phyloP scores from a whole-genome alignment of 2,113 vertebrate species.

The Brachirus orientalis region DNA sequence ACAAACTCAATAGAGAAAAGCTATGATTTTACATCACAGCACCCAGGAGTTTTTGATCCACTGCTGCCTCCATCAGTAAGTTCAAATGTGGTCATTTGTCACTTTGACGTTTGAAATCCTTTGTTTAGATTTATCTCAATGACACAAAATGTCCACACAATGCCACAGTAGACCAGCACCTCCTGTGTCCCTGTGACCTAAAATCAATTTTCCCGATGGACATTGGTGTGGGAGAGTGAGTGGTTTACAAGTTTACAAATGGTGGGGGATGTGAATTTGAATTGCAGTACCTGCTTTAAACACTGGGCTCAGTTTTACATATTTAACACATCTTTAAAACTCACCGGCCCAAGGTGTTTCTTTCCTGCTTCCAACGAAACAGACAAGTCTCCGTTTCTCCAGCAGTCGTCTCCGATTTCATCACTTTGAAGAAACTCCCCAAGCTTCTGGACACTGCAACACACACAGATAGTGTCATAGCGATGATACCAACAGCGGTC shows the following conservation, averaged over 20 bases:
- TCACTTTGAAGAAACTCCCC: slow-evolving; percentile 96
- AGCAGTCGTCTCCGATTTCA: slow-evolving; percentile 95
- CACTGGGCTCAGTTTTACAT: too few species aligned
- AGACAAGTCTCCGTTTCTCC: slow-evolving; percentile 87
- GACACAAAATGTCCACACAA: neutral
- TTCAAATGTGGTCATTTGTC: neutral
- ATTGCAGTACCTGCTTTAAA: too few species aligned
- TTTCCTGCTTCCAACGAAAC: slow-evolving; percentile 88
- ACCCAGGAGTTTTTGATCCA: too few species aligned
- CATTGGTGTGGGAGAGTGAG: neutral
- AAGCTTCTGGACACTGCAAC: slow-evolving; percentile 92
- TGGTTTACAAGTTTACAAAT: too few species aligned
- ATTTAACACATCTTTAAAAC: too few species aligned
- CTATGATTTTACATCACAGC: too few species aligned
- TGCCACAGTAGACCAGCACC: neutral
- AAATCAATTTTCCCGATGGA: too few species aligned
- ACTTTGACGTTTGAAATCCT: neutral
- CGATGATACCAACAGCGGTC: slow-evolving; percentile 10
- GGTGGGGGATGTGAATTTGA: too few species aligned
- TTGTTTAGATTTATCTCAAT: neutral
- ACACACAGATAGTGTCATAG: slow-evolving; percentile 14
- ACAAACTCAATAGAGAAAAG: too few species aligned
- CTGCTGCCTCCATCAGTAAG: neutral
- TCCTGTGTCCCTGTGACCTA: neutral
- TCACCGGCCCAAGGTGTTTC: slow-evolving; percentile 89